These are phyloP conservation scores for Petaurus breviceps DNA, from an alignment of 2,113 vertebrate genomes.

Conservation along the genomic window DNA sequence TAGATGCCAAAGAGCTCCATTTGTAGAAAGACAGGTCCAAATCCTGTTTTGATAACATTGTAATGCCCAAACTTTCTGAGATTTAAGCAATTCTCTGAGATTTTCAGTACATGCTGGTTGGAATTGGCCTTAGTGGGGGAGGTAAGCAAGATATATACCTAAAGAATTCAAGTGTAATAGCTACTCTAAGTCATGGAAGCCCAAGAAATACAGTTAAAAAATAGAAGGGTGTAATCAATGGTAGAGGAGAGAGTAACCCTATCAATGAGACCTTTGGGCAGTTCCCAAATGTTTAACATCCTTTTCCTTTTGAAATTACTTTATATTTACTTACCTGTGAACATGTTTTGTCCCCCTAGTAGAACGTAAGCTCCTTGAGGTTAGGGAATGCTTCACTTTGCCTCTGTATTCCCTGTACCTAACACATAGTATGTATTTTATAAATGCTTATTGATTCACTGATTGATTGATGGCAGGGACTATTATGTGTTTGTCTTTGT, in stretches of 20 bases:
- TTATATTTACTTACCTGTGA: not conserved
- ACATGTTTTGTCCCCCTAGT: not conserved
- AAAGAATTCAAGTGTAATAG: not conserved
- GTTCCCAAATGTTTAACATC: too few relatives aligned
- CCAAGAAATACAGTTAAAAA: not conserved
- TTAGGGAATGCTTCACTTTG: not conserved
- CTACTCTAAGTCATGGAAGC: not conserved
- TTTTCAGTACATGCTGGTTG: not conserved
- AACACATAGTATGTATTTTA: too few relatives aligned
- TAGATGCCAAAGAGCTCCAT: not conserved
- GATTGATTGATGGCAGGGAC: too few relatives aligned
- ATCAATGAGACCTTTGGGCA: not conserved
- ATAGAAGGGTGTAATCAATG: not conserved
- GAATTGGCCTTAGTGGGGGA: not conserved
- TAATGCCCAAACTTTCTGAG: not conserved
- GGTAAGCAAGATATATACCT: not conserved
- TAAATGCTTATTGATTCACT: too few relatives aligned
- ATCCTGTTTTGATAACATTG: not conserved
- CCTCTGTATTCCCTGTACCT: not conserved
- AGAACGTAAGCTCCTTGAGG: not conserved
- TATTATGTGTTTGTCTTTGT: too few relatives aligned
- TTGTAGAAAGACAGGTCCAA: not conserved
- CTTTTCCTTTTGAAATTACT: not conserved
- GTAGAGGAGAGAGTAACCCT: not conserved
- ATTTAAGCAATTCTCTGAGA: not conserved